Evolutionary conservation across 2,888 invertebrate species (phyloP), one percentile per base, ranked within the genome.

Genomic region (Lycaena phlaeas): DNA sequence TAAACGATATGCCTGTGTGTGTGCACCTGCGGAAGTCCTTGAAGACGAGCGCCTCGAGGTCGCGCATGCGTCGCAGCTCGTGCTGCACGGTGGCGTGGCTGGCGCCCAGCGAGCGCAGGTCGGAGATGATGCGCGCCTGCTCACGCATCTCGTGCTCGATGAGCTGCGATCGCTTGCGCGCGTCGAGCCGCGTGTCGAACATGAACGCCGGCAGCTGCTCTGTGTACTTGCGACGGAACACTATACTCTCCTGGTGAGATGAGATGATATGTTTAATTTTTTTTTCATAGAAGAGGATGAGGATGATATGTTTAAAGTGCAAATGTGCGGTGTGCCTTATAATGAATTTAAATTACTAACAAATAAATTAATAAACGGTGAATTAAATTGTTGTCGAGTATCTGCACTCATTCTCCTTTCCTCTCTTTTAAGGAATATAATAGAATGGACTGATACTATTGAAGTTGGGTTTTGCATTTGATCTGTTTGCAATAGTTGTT

Each of bases 81-180:
- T 93, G 90, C 57, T 98, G 96, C 41, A 99, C 93, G 2, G 95
- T 96, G 30, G 91, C 89, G 57, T 94, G 93, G 14, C 93, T 93
- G 18, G 97, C 97, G 0, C 97, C 96, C 29, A 95, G 79, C 3
- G 93, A 91, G 54, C 93, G 88, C 50, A 98, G 81, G 72, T 97
- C 97, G 66, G 95, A 96, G 46, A 98, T 96, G 41, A 96, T 93
- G 81, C 95, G 95, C 7, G 97, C 93, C 69, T 98, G 97, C 68
- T 98, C 97, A 63, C 95, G 96, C 96, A 99, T 97, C 79, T 97
- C 97, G 64, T 94, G 93, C 75, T 98, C 97, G 57, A 97, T 94
- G 47, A 97, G 87, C 61, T 95, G 92, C n/a, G 96, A 95, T 10
- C 97, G 88, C 61, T 93, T 91, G 62, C 91, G 91, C 9, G 94